phyloP scores from a whole-genome alignment of 2,888 invertebrate genomes.

The Drosophila paracracens region DNA sequence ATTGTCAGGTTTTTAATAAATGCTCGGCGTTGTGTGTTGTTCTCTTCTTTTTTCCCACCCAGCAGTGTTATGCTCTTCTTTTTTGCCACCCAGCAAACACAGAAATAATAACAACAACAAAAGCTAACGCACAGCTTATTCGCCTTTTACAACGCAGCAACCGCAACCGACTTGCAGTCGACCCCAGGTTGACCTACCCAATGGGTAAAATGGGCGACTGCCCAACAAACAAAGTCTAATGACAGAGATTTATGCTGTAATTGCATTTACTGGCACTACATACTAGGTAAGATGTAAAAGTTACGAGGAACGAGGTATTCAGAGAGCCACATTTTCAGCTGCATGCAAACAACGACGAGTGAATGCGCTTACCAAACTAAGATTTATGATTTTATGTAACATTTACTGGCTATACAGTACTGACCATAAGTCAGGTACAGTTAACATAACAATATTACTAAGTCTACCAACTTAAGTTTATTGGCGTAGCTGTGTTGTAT shows the following conservation, averaged over 20 bases:
- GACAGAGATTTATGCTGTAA: constrained; percentile 78
- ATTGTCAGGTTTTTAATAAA: constrained; percentile 69
- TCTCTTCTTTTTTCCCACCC: background rate
- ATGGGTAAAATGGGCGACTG: constrained; percentile 21
- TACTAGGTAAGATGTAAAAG: constrained; percentile 14
- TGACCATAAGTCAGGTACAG: background rate
- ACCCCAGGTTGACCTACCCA: constrained; percentile 40
- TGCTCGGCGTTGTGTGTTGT: constrained; percentile 29
- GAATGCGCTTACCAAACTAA: constrained; percentile 53
- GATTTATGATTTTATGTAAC: background rate
- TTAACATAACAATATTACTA: background rate
- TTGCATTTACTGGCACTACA: constrained; percentile 67
- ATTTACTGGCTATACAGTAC: background rate
- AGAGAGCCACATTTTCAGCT: constrained; percentile 18
- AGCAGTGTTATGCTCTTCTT: background rate
- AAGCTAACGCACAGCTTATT: constrained; percentile 65
- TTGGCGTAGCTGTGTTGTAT: background rate
- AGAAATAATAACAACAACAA: constrained; percentile 3
- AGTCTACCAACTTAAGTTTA: background rate
- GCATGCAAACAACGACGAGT: constrained; percentile 34
- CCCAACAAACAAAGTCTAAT: constrained; percentile 77
- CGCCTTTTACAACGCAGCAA: constrained; percentile 49
- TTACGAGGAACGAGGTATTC: constrained; percentile 2
- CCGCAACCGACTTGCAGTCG: constrained; percentile 47
- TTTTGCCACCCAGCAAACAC: background rate